phyloP scores from a whole-genome alignment of 2,113 vertebrate species.

The Chelonoidis abingdonii region DNA sequence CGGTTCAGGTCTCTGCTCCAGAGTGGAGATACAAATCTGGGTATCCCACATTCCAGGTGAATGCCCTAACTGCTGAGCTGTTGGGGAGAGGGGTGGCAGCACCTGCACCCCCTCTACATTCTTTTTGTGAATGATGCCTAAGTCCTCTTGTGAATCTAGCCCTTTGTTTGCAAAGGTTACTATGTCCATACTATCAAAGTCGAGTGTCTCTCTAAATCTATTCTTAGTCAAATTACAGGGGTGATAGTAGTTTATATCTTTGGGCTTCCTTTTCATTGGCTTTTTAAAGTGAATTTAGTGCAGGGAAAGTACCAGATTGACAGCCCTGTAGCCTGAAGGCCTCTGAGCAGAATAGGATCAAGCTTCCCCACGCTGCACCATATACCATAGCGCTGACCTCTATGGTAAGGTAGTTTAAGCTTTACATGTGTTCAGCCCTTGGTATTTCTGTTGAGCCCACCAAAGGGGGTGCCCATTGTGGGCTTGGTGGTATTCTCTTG shows the following conservation, averaged over 20 bases:
- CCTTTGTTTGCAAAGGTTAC: no score
- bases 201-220: neutral
- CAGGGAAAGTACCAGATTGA: neutral
- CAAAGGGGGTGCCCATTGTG: neutral
- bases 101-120: no score
- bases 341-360: neutral
- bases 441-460: neutral
- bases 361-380: neutral
- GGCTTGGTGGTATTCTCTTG: neutral
- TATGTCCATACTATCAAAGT: no score
- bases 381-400: neutral
- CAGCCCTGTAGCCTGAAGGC: neutral
- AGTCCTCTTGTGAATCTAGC: no score
- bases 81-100: no score
- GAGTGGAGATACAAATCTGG: no score
- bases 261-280: neutral
- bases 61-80: no score
- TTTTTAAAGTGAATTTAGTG: neutral
- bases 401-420: neutral
- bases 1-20: no score
- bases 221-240: neutral
- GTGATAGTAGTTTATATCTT: neutral
- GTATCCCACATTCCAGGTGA: no score
- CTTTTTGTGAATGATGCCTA: no score
- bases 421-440: neutral